Base-by-base conservation (phyloP, 2,797 vertebrate genomes). In the Neoniphon sammara region DNA sequence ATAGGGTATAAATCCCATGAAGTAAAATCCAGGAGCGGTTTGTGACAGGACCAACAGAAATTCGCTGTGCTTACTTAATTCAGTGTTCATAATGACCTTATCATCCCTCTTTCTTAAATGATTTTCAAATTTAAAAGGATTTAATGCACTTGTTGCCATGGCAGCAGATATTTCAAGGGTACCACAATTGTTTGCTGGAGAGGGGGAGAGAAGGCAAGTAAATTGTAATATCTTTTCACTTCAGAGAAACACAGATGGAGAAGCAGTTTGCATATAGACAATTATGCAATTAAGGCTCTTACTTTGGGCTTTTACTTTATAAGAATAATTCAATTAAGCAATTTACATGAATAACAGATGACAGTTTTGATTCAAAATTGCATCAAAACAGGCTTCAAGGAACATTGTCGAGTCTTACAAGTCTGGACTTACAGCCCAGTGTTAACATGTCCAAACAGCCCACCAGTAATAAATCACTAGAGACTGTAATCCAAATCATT, bases 111-210 rank as follows among this genome's bases (percentile, higher is more conserved):
- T 79, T 78, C 31, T 27, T 66, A 63, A 79, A 71, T 73, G 56
- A 53, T 50, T 81, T 73, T 61, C 52, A 61, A 62, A 62, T 70
- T 75, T 66, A 18, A 78, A 65, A 52, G 27, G 63, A 76, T 76
- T 70, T 66, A 75, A 27, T 30, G 10, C 1, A 52, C 34, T 47
- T 54, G 74, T 85, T 83, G 73, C 73, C 80, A 84, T 70, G 64
- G 79, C 69, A 84, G 65, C 82, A 73, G 62, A 52, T 47, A 65
- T 64, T 81, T 81, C 55, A 72, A 31, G 61, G n/a, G 44, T 23
- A 15, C 21, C 1, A 1, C 56, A 25, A 57, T 47, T 50, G 20
- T 64, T 61, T n/a, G 49, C 20, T 39, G 46, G 47, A 42, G 6
- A 60, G 63, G 20, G 1, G 46, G 12, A 21, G 59, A 57, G 10